Evolutionary conservation across 2,888 invertebrate genomes (phyloP), one percentile per base, ranked within the genome.

Genomic region (Cenopis cana): DNA sequence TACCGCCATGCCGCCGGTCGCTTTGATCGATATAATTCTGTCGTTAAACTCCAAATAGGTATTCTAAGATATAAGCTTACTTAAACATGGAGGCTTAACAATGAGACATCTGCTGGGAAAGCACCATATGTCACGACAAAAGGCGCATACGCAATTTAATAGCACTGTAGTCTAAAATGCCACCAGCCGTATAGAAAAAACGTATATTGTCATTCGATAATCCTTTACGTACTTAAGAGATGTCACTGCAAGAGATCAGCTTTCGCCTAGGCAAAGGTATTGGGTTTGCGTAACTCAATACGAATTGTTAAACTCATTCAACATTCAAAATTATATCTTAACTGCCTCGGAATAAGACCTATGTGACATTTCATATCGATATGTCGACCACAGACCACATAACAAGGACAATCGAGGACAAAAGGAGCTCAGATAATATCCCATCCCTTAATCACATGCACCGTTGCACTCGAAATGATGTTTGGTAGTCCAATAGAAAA

Each of bases 361-460:
- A 81, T 85, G 75, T 78, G 76, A 76, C 78, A 81, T 69, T 72
- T 69, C 76, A 64, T 68, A 62, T 62, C 75, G 72, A 77, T 77
- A 85, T 78, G 81, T 78, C 82, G 81, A 87, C 91, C 92, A 82
- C 90, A 91, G 87, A 90, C 93, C 91, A 83, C 92, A 90, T 85
- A 87, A 88, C 85, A 88, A 89, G 90, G 87, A 89, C 88, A 87
- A 81, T 77, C 77, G 83, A 75, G 84, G 85, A 89, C 89, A 91
- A 90, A 87, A 88, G 88, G 81, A 82, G 80, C 85, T 83, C 85
- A 89, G 87, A 92, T 92, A 91, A 90, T 90, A 88, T 93, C 86
- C 88, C 89, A 91, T 93, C 92, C 92, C 89, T 89, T 93, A 93
- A 93, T 93, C 91, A 93, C 91, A 93, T 93, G 93, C 93, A 88